Conservation (phyloP, 2,797 vertebrate genomes). For the Erpetoichthys calabaricus region DNA sequence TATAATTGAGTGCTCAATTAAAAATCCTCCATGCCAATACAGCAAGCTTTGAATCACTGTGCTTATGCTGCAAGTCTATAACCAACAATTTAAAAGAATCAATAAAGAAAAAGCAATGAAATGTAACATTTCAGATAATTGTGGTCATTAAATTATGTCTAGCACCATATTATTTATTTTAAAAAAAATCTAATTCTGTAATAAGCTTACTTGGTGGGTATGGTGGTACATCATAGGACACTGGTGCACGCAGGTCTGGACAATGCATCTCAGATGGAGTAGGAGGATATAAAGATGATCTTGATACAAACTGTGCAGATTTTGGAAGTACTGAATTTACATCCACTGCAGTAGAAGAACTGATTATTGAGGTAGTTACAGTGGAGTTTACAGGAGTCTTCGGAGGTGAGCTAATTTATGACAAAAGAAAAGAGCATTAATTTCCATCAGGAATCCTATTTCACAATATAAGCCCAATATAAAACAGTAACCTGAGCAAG, state of each 20-base stretch:
- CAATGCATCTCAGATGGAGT: constrained; percentile 72
- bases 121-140: no score
- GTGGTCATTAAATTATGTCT: no score
- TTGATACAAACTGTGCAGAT: constrained; percentile 60
- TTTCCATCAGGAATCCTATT: neutral
- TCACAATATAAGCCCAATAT: no score
- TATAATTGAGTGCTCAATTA: no score
- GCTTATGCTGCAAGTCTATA: no score
- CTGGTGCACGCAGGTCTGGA: constrained; percentile 64
- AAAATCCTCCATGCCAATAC: no score
- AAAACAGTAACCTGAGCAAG: constrained; percentile 10
- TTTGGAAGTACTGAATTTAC: constrained; percentile 54
- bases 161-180: no score
- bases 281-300: constrained; percentile 60
- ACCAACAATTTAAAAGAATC: no score
- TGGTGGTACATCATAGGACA: constrained; percentile 62
- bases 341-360: constrained; percentile 50
- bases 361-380: constrained; percentile 57
- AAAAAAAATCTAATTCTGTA: no score
- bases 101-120: no score
- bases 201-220: constrained; percentile 42
- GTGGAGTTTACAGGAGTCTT: constrained; percentile 70
- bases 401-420: constrained; percentile 62
- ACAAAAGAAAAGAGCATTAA: constrained; percentile 15
- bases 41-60: no score